These are phyloP conservation scores for Druceiella hillmani DNA, from an alignment of 2,888 invertebrate genomes.

Conservation along the genomic window DNA sequence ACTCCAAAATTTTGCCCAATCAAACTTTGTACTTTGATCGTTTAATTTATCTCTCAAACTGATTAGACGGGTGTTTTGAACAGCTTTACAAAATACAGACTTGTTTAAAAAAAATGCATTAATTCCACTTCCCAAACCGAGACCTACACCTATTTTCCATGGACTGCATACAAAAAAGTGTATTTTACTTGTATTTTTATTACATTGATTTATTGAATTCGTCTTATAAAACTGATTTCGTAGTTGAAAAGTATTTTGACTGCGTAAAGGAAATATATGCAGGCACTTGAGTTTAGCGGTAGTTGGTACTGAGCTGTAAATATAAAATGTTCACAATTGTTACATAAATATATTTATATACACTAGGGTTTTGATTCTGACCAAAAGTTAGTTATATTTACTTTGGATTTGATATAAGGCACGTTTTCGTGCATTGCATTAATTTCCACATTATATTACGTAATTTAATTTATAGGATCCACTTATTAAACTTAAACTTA, in stretches of 20 bases:
- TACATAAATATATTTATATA: slow-evolving; percentile 1
- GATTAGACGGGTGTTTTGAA: slow-evolving; percentile 45
- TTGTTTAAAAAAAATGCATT: slow-evolving; percentile 41
- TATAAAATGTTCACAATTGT: slow-evolving; percentile 5
- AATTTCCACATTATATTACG: slow-evolving; percentile 40
- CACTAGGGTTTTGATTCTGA: not conserved
- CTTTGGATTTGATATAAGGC: slow-evolving; percentile 36
- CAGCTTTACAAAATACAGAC: slow-evolving; percentile 62
- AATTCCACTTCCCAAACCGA: slow-evolving; percentile 39
- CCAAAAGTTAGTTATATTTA: slow-evolving; percentile 24
- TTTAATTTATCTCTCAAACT: slow-evolving; percentile 49
- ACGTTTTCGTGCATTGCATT: slow-evolving; percentile 35
- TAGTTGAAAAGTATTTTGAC: too few species aligned
- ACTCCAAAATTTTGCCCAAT: slow-evolving; percentile 69
- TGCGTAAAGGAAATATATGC: too few species aligned
- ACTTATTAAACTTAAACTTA: too few species aligned
- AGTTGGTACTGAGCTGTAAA: slow-evolving; percentile 36
- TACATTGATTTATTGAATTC: slow-evolving; percentile 30
- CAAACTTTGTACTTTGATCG: slow-evolving; percentile 59
- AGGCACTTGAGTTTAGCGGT: slow-evolving; percentile 32
- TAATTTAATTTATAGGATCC: too few species aligned
- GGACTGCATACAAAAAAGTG: slow-evolving; percentile 35
- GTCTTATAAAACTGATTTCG: too few species aligned
- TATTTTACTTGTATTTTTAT: slow-evolving; percentile 33
- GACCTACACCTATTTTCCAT: slow-evolving; percentile 45